phyloP scores from a whole-genome alignment of 2,797 vertebrate genomes.

The Pelochelys cantorii region DNA sequence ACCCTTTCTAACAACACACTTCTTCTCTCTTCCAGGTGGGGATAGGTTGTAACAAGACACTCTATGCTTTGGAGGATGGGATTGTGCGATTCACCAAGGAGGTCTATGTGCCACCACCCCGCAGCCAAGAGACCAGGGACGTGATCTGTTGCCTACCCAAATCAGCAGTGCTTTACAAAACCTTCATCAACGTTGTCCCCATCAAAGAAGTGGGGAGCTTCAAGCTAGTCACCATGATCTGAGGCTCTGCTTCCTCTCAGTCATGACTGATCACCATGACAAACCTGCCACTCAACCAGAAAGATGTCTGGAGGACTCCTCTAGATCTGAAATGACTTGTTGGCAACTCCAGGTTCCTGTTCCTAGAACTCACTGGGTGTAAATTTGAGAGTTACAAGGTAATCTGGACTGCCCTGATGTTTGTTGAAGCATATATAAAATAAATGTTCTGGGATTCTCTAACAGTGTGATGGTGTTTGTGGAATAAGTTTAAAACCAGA shows the following conservation, averaged over 20 bases:
- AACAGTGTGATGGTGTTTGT: not conserved
- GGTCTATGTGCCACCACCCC: slow-evolving; percentile 88
- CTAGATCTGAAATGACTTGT: not conserved
- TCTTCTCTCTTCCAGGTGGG: slow-evolving; percentile 87
- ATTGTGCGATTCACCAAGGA: slow-evolving; percentile 93
- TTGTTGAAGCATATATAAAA: not conserved
- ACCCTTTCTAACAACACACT: not conserved
- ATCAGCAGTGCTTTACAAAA: slow-evolving; percentile 93
- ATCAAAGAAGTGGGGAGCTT: slow-evolving; percentile 88
- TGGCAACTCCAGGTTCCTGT: slow-evolving; percentile 3
- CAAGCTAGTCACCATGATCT: slow-evolving; percentile 90
- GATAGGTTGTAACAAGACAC: slow-evolving; percentile 89
- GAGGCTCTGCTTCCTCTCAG: slow-evolving; percentile 39
- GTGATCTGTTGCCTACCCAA: slow-evolving; percentile 87
- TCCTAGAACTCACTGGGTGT: not conserved
- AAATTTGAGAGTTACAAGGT: not conserved
- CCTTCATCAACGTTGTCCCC: slow-evolving; percentile 92
- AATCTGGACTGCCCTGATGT: not conserved
- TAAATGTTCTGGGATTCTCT: slow-evolving; percentile 35
- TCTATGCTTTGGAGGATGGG: slow-evolving; percentile 94
- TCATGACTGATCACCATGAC: fast-evolving
- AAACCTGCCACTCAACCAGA: not conserved
- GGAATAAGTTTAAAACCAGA: not conserved
- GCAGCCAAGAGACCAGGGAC: slow-evolving; percentile 76
- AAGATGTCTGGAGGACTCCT: not conserved